Percentiles rank a stretch among this genome's conserved stretches.
These are phyloP conservation scores for Karalla daura DNA, from an alignment of 2,797 vertebrate genomes.

Conservation along the genomic window DNA sequence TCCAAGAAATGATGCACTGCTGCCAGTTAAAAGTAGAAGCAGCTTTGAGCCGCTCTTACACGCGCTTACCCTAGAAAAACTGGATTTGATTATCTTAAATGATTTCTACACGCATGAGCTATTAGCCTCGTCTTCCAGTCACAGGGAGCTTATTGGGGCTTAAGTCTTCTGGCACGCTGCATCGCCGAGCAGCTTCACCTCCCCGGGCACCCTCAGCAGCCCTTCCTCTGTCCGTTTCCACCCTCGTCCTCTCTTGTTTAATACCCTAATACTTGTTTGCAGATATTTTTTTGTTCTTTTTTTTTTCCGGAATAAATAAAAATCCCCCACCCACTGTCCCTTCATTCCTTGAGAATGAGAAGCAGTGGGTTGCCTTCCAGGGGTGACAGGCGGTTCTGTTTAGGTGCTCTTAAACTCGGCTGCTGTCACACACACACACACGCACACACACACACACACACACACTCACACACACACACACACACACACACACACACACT, in stretches of 20 bases:
- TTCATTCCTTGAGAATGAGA: constrained; percentile 68
- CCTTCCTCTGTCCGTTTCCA: constrained; percentile 19
- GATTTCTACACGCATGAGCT: constrained; percentile 13
- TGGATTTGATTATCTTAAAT: constrained; percentile 51
- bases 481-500: constrained; percentile 15
- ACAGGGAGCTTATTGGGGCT: constrained; percentile 53
- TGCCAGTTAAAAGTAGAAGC: constrained; percentile 10
- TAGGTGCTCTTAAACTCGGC: constrained; percentile 55
- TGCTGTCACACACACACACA: constrained; percentile 23
- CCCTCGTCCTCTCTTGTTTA: constrained; percentile 39
- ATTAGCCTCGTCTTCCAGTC: constrained; percentile 33
- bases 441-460: constrained; percentile 8
- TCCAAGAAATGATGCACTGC: background rate
- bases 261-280: constrained; percentile 53
- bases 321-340: constrained; percentile 22
- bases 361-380: constrained; percentile 52
- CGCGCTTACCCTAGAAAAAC: constrained; percentile 28
- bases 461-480: constrained; percentile 7
- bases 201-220: constrained; percentile 11
- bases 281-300: constrained; percentile 47
- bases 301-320: constrained; percentile 50
- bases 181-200: constrained; percentile 13
- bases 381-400: constrained; percentile 59
- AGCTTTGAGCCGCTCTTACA: constrained; percentile 1
- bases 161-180: constrained; percentile 7